These are phyloP conservation scores for Itoplectis maculator DNA, from an alignment of 2,888 invertebrate species.

Conservation along the genomic window DNA sequence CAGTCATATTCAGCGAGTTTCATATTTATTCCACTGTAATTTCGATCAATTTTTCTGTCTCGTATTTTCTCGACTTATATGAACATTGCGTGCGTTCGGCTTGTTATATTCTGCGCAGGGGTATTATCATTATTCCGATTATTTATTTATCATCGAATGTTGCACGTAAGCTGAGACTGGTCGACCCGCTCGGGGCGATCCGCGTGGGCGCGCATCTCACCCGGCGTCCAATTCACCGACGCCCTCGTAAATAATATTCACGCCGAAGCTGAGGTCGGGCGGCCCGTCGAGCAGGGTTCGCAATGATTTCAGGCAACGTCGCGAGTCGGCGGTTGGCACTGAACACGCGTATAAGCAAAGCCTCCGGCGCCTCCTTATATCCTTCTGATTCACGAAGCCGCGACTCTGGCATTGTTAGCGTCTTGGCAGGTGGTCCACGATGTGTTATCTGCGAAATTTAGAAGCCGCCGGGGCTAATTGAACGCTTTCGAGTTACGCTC, in stretches of 20 bases:
- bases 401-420: constrained; percentile 20
- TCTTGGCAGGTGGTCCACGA: constrained; percentile 43
- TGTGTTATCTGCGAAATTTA: constrained; percentile 32
- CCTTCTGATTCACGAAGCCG: constrained; percentile 11
- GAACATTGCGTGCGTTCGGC: neutral
- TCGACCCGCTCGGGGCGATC: constrained; percentile 29
- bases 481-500: constrained; percentile 28
- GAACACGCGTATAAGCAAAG: constrained; percentile 7
- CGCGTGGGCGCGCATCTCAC: constrained; percentile 64
- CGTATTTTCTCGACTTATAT: neutral
- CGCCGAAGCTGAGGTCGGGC: constrained; percentile 40
- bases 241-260: constrained; percentile 70
- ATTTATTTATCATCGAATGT: constrained; percentile 69
- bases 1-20: too few species aligned
- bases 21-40: too few species aligned
- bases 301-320: constrained; percentile 59
- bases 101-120: constrained; percentile 28
- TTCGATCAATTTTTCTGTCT: neutral
- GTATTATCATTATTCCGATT: constrained; percentile 65
- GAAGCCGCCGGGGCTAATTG: constrained; percentile 19
- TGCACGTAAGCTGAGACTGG: constrained; percentile 41
- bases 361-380: constrained; percentile 34
- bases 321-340: constrained; percentile 4
- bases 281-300: constrained; percentile 50
- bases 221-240: constrained; percentile 48